Evolutionary conservation across 2,113 vertebrate genomes (phyloP).

Genomic region (Gallinago jamesoni): DNA sequence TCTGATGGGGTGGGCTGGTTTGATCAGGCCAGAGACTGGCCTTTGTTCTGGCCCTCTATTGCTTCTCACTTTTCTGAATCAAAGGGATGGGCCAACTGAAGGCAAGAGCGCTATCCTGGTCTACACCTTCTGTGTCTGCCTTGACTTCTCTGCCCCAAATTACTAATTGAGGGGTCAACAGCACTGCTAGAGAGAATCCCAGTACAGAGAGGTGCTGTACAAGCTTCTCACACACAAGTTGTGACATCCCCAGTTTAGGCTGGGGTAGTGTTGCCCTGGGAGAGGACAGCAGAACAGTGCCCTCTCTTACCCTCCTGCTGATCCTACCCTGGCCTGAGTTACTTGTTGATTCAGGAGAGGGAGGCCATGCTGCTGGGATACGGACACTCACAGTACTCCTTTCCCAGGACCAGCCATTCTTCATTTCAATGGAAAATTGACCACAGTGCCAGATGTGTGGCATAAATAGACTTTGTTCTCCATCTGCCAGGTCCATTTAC

Average conservation of each 20-base stretch:
- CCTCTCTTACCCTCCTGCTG: neutral
- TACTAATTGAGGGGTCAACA: fast-evolving
- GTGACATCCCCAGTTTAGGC: neutral
- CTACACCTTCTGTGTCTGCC: neutral
- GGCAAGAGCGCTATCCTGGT: neutral
- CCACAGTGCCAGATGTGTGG: neutral
- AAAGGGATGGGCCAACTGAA: neutral
- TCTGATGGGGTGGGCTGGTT: neutral
- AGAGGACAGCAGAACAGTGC: neutral
- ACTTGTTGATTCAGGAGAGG: neutral
- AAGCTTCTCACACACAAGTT: neutral
- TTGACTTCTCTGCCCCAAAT: neutral
- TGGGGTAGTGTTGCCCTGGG: neutral
- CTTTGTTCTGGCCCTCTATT: neutral
- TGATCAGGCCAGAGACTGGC: neutral
- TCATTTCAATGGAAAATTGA: constrained; percentile 3
- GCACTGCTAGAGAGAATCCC: neutral
- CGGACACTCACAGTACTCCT: neutral
- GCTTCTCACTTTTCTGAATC: neutral
- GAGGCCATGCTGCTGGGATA: neutral
- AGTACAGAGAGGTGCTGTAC: neutral
- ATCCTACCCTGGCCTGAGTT: neutral
- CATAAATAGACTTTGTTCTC: neutral
- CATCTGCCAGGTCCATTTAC: neutral
- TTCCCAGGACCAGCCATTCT: constrained; percentile 14